Evolutionary conservation across 2,888 invertebrate species (phyloP).

Genomic region (Urechis unicinctus): DNA sequence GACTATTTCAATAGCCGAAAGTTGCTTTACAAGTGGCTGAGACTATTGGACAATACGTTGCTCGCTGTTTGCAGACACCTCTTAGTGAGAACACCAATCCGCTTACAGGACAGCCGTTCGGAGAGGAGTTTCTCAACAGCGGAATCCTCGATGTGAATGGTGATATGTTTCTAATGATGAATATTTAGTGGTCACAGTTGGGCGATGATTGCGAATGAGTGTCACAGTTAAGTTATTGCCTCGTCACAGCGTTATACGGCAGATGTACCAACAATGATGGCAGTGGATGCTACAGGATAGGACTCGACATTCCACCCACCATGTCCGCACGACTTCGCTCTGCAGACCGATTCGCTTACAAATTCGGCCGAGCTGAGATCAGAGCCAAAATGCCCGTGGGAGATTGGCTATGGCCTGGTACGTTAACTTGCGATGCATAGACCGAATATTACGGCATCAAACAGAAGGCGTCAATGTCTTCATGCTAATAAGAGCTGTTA

Average conservation of each 20-base stretch:
- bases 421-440: background rate
- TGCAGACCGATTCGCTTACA: constrained; percentile 4
- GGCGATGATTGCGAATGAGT: too few species aligned
- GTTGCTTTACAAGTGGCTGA: too few species aligned
- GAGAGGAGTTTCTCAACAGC: constrained; percentile 52
- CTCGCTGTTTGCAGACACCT: constrained; percentile 27
- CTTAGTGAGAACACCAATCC: constrained; percentile 29
- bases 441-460: too few species aligned
- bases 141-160: constrained; percentile 52
- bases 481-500: too few species aligned
- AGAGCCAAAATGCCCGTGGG: constrained; percentile 17
- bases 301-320: constrained; percentile 51
- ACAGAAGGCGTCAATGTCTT: too few species aligned
- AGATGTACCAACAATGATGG: constrained; percentile 11
- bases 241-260: constrained; percentile 10
- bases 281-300: constrained; percentile 8
- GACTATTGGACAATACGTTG: too few species aligned
- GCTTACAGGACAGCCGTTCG: constrained; percentile 21
- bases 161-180: too few species aligned
- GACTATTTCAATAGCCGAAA: too few species aligned
- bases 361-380: too few species aligned
- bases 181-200: too few species aligned
- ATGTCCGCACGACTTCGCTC: constrained; percentile 59
- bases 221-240: too few species aligned
- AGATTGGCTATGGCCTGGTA: constrained; percentile 18